Conservation (phyloP, 2,797 vertebrate genomes). For the Etheostoma nigrum region DNA sequence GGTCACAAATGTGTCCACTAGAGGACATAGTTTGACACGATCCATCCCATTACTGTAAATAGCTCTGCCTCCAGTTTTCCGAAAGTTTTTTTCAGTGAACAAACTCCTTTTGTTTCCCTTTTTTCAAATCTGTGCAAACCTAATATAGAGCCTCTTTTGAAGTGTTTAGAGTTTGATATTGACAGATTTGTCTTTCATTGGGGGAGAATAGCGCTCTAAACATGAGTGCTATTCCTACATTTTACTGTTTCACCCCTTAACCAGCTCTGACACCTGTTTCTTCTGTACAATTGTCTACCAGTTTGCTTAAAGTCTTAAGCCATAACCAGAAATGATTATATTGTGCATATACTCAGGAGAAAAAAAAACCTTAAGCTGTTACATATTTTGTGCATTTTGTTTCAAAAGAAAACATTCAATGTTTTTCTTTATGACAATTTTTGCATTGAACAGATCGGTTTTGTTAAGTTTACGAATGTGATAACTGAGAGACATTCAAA, state of each 20-base stretch:
- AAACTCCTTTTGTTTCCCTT: neutral
- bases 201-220: neutral
- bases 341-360: slow-evolving; percentile 60
- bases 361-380: slow-evolving; percentile 11
- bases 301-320: slow-evolving; percentile 7
- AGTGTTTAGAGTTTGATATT: neutral
- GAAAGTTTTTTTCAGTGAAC: neutral
- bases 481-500: neutral
- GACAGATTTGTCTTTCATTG: neutral
- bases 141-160: neutral
- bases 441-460: neutral
- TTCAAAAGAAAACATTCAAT: neutral
- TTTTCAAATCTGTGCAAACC: neutral
- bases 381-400: slow-evolving; percentile 8
- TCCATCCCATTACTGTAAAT: neutral
- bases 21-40: neutral
- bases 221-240: neutral
- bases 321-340: slow-evolving; percentile 13
- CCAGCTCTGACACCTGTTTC: neutral
- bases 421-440: slow-evolving; percentile 7
- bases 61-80: neutral
- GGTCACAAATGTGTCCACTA: neutral
- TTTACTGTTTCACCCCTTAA: neutral
- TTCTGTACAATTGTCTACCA: neutral
- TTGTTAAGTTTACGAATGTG: slow-evolving; percentile 7